Evolutionary conservation across 2,888 invertebrate species (phyloP), one percentile per base, ranked within the genome.

Genomic region (Ferrisia virgata): DNA sequence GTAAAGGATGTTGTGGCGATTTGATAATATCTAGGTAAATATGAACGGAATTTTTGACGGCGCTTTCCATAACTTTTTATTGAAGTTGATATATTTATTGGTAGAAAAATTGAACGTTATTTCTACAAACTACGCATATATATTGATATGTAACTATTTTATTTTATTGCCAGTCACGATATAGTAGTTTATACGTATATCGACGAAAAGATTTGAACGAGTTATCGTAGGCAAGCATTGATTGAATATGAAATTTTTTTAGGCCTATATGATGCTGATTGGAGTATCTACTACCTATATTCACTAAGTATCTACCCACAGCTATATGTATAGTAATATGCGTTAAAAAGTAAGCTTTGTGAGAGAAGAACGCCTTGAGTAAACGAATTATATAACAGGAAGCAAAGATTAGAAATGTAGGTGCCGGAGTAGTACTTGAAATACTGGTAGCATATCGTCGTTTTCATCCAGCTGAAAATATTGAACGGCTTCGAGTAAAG

Each of bases 361-460:
- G 36, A 36, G 81, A 83, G 58, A 58, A 64, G 64, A 82, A 82
- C 58, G 82, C 82, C 76, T 76, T 76, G 31, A 83, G 76, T 83
- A 72, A 83, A 83, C 76, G 43, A 83, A 83, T 83, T 83, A 83
- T 69, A 72, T 76, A 83, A 83, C 83, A 83, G 83, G 83, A 83
- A 83, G 83, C 43, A 28, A 83, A 83, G 69, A 76, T 72, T 83
- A 40, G 76, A 83, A 72, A 83, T 43, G 47, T 72, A 83, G 83
- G 83, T 47, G 83, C 76, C 83, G 47, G 28, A 43, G 76, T 47
- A 69, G 72, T 83, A 64, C 76, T 83, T 83, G 83, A 83, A 83
- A 83, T 83, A 83, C 83, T 69, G 83, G 83, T 83, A 82, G 64
- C 36, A 47, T 69, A 64, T 81, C 58, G 25, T 80, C 28, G 36